Base-by-base conservation (phyloP, 2,888 invertebrate genomes). In the Tenthredo amoena region DNA sequence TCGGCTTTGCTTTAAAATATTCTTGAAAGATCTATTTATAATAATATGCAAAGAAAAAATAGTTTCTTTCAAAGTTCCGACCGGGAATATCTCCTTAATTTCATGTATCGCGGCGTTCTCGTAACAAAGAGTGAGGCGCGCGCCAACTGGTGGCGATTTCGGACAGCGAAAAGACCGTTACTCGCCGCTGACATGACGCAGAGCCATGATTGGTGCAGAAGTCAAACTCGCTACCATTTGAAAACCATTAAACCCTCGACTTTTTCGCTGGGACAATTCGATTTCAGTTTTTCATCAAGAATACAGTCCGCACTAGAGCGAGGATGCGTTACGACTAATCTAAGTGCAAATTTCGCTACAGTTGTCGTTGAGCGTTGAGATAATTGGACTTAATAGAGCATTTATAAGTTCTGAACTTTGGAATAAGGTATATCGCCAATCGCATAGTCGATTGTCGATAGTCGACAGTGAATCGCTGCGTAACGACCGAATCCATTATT, bases 401-500 rank as follows among this genome's bases (percentile, higher is more conserved):
- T 74, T 50, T 50, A 37, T n/a, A n/a, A 79, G 62, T 37, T 58
- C 21, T 77, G 15, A 77, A 55, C 50, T 77, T 55, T 77, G 77
- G 26, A 55, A 55, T 72, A 3, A 40, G 40, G 18, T 15, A 31
- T 58, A 40, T 72, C n/a, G 58, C 12, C 15, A 26, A 37, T 77
- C 31, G 62, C 12, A 37, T 50, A 58, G 81, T 21, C 81, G 37
- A 81, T 62, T 21, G 31, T 9, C 34, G 77, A 81, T 58, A 21
- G 37, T 81, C 37, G 81, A 81, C 50, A 62, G 40, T 58, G 62
- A 81, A 81, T 81, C 40, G 34, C 50, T 37, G 10, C 58, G 62
- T 81, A 81, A 81, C 31, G 81, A 62, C 21, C 81, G 81, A 81
- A 81, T 81, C 81, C 81, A 81, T 81, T 81, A 81, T 81, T 81